Evolutionary conservation across 2,797 vertebrate genomes (phyloP).

Genomic region (Onychomys torridus): DNA sequence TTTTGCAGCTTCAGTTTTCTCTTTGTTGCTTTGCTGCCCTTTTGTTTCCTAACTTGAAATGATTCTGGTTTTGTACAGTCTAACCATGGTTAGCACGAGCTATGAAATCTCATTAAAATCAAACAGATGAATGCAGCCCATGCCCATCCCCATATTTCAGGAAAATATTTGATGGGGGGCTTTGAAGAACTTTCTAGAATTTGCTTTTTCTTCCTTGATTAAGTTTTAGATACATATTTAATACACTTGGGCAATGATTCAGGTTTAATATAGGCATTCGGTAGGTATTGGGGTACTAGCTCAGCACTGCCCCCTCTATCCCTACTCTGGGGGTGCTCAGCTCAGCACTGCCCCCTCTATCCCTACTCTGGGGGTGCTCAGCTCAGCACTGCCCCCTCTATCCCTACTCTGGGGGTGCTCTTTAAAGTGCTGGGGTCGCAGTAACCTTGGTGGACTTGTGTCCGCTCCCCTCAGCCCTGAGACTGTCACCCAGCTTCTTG

Average conservation of each 20-base stretch:
- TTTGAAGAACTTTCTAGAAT: conserved; percentile 31
- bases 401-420: not conserved
- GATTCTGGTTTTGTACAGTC: not conserved
- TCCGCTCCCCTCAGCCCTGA: not conserved
- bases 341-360: too few relatives aligned
- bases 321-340: too few relatives aligned
- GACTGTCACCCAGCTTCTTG: not conserved
- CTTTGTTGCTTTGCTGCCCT: conserved; percentile 68
- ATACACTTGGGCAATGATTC: not conserved
- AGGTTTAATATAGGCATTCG: not conserved
- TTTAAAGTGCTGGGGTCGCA: not conserved
- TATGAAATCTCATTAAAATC: not conserved
- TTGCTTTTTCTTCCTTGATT: not conserved
- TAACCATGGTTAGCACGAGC: conserved; percentile 12
- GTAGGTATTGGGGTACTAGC: not conserved
- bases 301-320: not conserved
- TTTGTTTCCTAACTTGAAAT: conserved; percentile 76
- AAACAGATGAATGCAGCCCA: not conserved
- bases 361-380: too few relatives aligned
- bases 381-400: too few relatives aligned
- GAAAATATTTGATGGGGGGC: not conserved
- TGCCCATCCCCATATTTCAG: not conserved
- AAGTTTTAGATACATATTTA: not conserved
- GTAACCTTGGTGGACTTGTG: not conserved
- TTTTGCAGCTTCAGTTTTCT: conserved; percentile 70